A percentile compares a stretch with the other conserved stretches of the same genome.
Evolutionary conservation across 2,113 vertebrate genomes (phyloP).

Genomic region (Rhineura floridana): DNA sequence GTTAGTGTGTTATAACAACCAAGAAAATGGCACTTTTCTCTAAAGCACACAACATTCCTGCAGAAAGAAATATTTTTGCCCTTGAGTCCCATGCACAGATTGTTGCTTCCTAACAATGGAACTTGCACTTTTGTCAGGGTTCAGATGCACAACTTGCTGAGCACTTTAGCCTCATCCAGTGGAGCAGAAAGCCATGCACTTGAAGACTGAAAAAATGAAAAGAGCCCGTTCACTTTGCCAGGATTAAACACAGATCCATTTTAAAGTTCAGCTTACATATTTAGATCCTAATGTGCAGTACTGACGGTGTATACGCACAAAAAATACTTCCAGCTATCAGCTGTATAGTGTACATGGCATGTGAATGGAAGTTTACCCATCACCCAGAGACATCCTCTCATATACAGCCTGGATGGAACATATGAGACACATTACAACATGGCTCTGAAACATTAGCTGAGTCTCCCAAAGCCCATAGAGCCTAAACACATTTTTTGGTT

Average conservation of each 20-base stretch:
- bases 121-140: constrained; percentile 8
- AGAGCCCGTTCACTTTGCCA: background rate
- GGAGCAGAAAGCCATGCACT: background rate
- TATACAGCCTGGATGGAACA: background rate
- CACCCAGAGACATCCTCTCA: background rate
- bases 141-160: background rate
- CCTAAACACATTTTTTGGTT: background rate
- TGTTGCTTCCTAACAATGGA: background rate
- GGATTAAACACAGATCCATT: background rate
- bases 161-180: background rate
- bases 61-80: constrained; percentile 1
- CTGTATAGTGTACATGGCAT: background rate
- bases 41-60: background rate
- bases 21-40: background rate
- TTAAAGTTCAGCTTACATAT: background rate
- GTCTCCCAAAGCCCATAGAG: no score
- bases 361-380: background rate
- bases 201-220: background rate
- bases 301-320: background rate
- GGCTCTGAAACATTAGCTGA: no score
- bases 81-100: constrained; percentile 3
- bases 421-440: background rate
- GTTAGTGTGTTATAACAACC: background rate
- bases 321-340: background rate
- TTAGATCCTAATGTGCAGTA: background rate